phyloP scores from a whole-genome alignment of 2,888 invertebrate genomes.

The Blera fallax region DNA sequence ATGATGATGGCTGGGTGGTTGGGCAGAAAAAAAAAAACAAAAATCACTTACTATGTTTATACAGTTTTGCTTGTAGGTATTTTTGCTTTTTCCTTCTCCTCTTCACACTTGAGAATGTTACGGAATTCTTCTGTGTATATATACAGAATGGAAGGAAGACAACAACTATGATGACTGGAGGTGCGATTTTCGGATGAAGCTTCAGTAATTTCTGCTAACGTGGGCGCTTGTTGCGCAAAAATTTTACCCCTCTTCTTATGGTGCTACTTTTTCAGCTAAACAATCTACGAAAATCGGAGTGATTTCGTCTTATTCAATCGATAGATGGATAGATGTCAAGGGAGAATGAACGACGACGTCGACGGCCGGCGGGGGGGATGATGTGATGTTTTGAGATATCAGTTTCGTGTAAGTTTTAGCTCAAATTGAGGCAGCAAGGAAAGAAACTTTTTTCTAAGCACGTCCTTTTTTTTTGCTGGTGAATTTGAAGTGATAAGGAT shows the following conservation, averaged over 20 bases:
- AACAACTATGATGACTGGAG: neutral
- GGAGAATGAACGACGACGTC: neutral
- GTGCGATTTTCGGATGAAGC: conserved; percentile 21
- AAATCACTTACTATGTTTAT: conserved; percentile 38
- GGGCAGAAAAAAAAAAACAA: too few relatives aligned
- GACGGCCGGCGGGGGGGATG: too few relatives aligned
- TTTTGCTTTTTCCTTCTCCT: neutral
- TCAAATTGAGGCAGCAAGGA: neutral
- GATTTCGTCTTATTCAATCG: conserved; percentile 37
- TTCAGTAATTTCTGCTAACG: conserved; percentile 19
- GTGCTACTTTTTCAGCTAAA: neutral
- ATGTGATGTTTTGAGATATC: neutral
- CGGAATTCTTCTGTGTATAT: neutral
- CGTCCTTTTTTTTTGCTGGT: neutral
- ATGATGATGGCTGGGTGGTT: neutral
- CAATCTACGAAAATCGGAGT: conserved; percentile 6
- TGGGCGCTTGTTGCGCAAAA: conserved; percentile 23
- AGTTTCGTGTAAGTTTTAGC: conserved; percentile 7
- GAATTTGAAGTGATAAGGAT: too few relatives aligned
- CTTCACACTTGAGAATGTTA: neutral
- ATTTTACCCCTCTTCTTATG: neutral
- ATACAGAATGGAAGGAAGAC: neutral
- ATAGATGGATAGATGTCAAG: conserved; percentile 11
- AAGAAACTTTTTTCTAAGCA: neutral
- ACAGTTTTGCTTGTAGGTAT: conserved; percentile 1